Conservation (phyloP, 2,797 vertebrate genomes). For the Chrosomus eos region DNA sequence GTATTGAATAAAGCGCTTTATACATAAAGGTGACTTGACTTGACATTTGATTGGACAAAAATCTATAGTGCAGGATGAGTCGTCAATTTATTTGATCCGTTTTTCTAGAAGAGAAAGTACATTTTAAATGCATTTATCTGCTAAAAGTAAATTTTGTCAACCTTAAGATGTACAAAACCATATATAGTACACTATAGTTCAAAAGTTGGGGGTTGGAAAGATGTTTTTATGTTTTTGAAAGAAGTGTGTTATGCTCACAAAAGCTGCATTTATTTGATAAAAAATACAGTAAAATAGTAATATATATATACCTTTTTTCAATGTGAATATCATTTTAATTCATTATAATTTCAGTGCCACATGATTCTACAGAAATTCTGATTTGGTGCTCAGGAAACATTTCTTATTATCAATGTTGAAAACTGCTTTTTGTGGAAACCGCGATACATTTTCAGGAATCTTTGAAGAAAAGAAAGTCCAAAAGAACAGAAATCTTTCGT, state of each 20-base stretch:
- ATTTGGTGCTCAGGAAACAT: neutral
- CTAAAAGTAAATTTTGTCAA: neutral
- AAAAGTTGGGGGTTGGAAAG: neutral
- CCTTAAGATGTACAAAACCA: neutral
- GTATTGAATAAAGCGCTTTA: too few species aligned
- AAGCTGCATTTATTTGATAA: neutral
- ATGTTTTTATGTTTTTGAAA: neutral
- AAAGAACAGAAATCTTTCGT: neutral
- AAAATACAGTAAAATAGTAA: neutral
- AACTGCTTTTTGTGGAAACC: neutral
- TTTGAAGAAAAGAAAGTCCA: neutral
- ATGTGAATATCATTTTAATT: neutral
- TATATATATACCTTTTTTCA: neutral
- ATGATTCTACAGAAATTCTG: neutral
- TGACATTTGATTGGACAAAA: neutral
- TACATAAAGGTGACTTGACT: neutral
- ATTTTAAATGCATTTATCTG: conserved; percentile 1
- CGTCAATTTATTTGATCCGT: neutral
- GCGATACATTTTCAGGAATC: neutral
- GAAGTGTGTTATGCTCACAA: neutral
- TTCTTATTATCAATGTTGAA: neutral
- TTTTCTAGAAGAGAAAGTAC: neutral
- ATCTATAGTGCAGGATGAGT: neutral
- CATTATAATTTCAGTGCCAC: neutral
- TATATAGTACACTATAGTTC: neutral